Percentiles rank a stretch among this genome's conserved stretches.
phyloP scores from a whole-genome alignment of 2,797 vertebrate genomes.

The Sylvia borin region DNA sequence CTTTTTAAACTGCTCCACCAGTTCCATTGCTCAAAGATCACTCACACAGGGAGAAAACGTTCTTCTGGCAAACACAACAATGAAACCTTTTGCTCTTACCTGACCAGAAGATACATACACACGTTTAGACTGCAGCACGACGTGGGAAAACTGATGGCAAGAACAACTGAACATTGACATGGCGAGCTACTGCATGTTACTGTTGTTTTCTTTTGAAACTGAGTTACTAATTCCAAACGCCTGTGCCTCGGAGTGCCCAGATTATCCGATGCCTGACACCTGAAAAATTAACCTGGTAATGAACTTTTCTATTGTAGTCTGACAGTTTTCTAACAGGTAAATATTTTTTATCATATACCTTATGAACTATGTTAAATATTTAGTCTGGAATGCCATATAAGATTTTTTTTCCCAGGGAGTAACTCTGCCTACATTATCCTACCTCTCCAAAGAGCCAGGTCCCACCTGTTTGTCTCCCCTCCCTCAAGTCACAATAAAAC shows the following conservation, averaged over 20 bases:
- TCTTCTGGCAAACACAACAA: neutral
- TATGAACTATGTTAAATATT: neutral
- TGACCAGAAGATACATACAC: no score
- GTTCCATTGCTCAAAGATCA: neutral
- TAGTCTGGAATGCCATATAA: slow-evolving; percentile 4
- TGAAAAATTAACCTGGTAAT: neutral
- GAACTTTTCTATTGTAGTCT: neutral
- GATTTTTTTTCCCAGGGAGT: neutral
- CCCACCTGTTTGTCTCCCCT: neutral
- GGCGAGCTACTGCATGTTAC: neutral
- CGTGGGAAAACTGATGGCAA: neutral
- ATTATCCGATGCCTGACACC: neutral
- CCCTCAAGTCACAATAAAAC: neutral
- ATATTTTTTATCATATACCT: neutral
- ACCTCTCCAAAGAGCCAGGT: neutral
- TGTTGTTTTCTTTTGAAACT: neutral
- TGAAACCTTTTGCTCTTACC: neutral
- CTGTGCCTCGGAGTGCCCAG: neutral
- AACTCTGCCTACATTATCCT: neutral
- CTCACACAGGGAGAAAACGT: neutral
- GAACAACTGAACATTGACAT: neutral
- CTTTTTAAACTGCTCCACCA: neutral
- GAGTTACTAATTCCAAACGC: neutral
- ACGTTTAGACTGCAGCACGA: fast-evolving
- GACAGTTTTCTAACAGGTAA: neutral